Conservation (phyloP, 1,140 invertebrate species). For the Drosophila funebris region DNA sequence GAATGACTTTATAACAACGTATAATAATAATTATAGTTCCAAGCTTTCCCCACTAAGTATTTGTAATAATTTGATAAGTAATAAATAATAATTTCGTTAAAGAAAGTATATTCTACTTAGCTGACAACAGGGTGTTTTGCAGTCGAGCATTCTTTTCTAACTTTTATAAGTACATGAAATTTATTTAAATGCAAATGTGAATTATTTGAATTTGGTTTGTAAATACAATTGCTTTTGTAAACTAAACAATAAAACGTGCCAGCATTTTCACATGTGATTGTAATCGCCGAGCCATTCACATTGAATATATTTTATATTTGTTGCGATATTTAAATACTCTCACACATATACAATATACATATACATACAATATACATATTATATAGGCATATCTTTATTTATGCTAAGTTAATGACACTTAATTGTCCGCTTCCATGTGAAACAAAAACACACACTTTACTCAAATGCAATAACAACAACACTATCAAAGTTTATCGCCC, state of each 20-base stretch:
- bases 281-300: constrained; percentile 33
- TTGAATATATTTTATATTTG: constrained; percentile 20
- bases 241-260: constrained; percentile 71
- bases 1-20: no score
- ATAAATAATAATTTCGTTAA: neutral
- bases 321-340: constrained; percentile 45
- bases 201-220: constrained; percentile 48
- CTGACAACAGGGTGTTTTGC: neutral
- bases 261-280: constrained; percentile 71
- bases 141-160: neutral
- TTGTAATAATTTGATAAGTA: neutral
- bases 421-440: constrained; percentile 57
- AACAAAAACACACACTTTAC: constrained; percentile 9
- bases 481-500: constrained; percentile 55
- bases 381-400: constrained; percentile 51
- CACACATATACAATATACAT: constrained; percentile 16
- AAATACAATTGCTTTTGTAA: constrained; percentile 30
- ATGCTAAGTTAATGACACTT: constrained; percentile 69
- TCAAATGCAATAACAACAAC: constrained; percentile 20
- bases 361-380: constrained; percentile 31
- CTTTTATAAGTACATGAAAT: constrained; percentile 57
- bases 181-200: constrained; percentile 77
- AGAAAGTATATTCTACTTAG: neutral
- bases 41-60: no score
- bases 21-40: no score